Base-by-base conservation (phyloP, 2,888 invertebrate species). In the Lysandra bellargus region DNA sequence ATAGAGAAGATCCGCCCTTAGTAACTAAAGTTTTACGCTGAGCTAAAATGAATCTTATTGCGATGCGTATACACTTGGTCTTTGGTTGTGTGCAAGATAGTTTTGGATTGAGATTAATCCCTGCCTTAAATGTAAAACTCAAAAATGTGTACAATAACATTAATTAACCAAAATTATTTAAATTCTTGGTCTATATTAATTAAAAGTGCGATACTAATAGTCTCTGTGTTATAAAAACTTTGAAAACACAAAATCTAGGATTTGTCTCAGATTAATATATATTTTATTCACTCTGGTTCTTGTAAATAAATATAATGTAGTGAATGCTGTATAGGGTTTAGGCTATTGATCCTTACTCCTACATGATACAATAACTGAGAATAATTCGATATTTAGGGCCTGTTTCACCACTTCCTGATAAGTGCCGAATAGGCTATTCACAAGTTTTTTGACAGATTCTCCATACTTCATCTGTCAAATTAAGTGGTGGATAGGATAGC, bases 191-290 rank as follows among this genome's bases (percentile, higher is more conserved):
- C 30, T 64, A 60, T 4, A 1, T 9, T 30, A 2, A 61, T 64
- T 9, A 30, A 64, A 64, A 9, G 12, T 64, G 9, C 30, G 23
- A 23, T 7, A n/a, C 2, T 61, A 7, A 23, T 7, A 23, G 23
- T 23, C 64, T 61, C 23, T 23, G 64, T 64, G 64, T 64, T 64
- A 64, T 64, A 61, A 23, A 64, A 64, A 64, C 9, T 30, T 64
- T 64, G 23, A 23, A 23, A 64, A 64, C 4, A 30, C 23, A 64
- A 64, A 64, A 64, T 30, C 30, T 64, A 23, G 23, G 23, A 30
- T 64, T 30, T 64, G 23, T 53, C 12, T 12, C 49, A 49, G 9
- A 49, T 40, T 2, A 44, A 44, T 44, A 44, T 7, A 44, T 7
- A 3, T 53, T 53, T 53, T 53, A 14, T 4, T 53, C 14, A 53